phyloP scores from a whole-genome alignment of 2,888 invertebrate genomes.

The Andrena fulva region DNA sequence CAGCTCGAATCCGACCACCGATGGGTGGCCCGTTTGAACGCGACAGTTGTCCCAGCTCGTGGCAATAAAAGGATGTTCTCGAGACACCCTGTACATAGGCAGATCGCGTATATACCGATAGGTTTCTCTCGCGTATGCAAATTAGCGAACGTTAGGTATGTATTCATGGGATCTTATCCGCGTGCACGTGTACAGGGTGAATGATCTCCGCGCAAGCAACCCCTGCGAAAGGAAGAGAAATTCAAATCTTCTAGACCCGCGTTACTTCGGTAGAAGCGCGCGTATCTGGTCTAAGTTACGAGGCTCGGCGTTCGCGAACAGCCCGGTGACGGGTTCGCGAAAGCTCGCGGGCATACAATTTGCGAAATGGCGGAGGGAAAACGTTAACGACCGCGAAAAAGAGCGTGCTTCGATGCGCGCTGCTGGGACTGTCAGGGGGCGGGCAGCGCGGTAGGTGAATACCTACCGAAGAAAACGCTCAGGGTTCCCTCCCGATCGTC shows the following conservation, averaged over 20 bases:
- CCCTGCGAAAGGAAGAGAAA: constrained; percentile 68
- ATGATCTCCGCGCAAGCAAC: constrained; percentile 72
- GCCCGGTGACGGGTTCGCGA: constrained; percentile 4
- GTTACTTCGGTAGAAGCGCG: constrained; percentile 18
- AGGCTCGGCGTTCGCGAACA: constrained; percentile 30
- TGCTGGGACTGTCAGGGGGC: constrained; percentile 11
- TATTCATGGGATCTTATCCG: constrained; percentile 80
- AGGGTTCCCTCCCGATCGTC: constrained; percentile 59
- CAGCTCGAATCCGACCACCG: too few relatives aligned
- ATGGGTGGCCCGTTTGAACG: background rate
- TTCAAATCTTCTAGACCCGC: constrained; percentile 69
- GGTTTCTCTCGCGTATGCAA: constrained; percentile 77
- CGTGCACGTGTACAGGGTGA: constrained; percentile 79
- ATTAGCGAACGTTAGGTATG: constrained; percentile 74
- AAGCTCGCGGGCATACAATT: constrained; percentile 37
- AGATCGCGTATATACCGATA: constrained; percentile 63
- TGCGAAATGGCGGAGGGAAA: constrained; percentile 31
- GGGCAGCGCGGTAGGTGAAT: constrained; percentile 36
- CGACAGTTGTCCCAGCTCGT: background rate
- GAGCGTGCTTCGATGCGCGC: background rate
- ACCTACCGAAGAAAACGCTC: constrained; percentile 31
- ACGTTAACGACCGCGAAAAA: constrained; percentile 45
- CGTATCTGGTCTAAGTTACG: constrained; percentile 54
- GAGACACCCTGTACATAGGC: constrained; percentile 56
- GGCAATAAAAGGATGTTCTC: constrained; percentile 7